Percentiles rank a stretch among this genome's conserved stretches.
Conservation (phyloP, 1,140 invertebrate species). For the Helicoverpa zea region DNA sequence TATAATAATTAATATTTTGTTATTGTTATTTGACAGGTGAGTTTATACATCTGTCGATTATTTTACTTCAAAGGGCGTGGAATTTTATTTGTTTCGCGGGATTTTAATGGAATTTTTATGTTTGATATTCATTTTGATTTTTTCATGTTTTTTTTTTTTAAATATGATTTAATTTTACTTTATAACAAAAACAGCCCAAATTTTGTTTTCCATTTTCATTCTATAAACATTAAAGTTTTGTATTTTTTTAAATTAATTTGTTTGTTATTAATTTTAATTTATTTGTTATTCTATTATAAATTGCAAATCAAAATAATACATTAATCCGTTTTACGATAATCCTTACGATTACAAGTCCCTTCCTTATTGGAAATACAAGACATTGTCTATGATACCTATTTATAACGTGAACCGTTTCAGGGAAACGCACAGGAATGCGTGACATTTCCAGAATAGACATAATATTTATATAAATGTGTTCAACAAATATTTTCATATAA, state of each 20-base stretch:
- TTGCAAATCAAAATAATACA: not conserved
- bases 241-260: too few species aligned
- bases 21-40: not conserved
- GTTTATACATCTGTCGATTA: constrained; percentile 8
- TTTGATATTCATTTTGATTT: not conserved
- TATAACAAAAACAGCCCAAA: not conserved
- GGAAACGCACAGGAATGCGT: constrained; percentile 10
- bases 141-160: not conserved
- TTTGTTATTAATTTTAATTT: too few species aligned
- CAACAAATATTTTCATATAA: not conserved
- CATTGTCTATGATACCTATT: constrained; percentile 19
- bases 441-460: constrained; percentile 36
- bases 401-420: constrained; percentile 3
- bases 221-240: too few species aligned
- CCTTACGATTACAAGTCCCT: not conserved
- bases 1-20: not conserved
- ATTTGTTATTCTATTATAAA: too few species aligned
- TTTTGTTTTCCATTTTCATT: too few species aligned
- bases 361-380: not conserved
- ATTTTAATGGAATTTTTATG: not conserved
- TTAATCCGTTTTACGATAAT: not conserved
- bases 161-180: not conserved
- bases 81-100: not conserved
- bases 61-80: not conserved
- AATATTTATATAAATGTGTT: constrained; percentile 18